Evolutionary conservation across 2,888 invertebrate species (phyloP).

Genomic region (Acronicta leporina): DNA sequence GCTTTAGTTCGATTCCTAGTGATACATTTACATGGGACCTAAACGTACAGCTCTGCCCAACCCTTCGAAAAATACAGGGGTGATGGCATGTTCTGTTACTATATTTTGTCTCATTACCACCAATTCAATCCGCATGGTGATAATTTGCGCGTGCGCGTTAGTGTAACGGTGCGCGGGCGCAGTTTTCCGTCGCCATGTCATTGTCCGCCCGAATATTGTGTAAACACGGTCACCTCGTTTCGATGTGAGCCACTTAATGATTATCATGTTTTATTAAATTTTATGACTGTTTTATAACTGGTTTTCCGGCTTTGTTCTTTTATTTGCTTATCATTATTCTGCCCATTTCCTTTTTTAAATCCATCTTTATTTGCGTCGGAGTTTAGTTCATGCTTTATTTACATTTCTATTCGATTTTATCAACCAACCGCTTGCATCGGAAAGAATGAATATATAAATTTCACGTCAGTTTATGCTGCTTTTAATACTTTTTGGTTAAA

Average conservation of each 20-base stretch:
- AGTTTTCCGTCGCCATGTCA: slow-evolving; percentile 26
- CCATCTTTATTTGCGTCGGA: too few species aligned
- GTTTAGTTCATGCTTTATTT: too few species aligned
- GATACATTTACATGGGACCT: too few species aligned
- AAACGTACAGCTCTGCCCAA: too few species aligned
- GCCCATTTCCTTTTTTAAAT: not conserved
- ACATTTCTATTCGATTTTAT: too few species aligned
- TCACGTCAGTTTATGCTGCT: too few species aligned
- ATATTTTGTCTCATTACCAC: too few species aligned
- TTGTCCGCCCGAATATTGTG: slow-evolving; percentile 35
- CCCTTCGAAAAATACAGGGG: not conserved
- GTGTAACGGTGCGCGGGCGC: slow-evolving; percentile 46
- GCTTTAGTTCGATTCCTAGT: too few species aligned
- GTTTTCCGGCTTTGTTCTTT: slow-evolving; percentile 2
- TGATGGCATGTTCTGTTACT: too few species aligned
- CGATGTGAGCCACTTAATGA: slow-evolving; percentile 25
- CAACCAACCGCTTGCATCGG: too few species aligned
- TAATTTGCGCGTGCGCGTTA: slow-evolving; percentile 20
- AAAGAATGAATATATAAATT: too few species aligned
- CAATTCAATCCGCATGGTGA: not conserved
- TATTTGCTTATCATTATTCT: slow-evolving; percentile 1
- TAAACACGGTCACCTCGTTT: slow-evolving; percentile 52
- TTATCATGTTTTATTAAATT: slow-evolving; percentile 11
- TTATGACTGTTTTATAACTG: slow-evolving; percentile 14
- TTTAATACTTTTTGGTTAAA: too few species aligned